Evolutionary conservation across 2,888 invertebrate species (phyloP).

Genomic region (Zaprionus obscuricornis): DNA sequence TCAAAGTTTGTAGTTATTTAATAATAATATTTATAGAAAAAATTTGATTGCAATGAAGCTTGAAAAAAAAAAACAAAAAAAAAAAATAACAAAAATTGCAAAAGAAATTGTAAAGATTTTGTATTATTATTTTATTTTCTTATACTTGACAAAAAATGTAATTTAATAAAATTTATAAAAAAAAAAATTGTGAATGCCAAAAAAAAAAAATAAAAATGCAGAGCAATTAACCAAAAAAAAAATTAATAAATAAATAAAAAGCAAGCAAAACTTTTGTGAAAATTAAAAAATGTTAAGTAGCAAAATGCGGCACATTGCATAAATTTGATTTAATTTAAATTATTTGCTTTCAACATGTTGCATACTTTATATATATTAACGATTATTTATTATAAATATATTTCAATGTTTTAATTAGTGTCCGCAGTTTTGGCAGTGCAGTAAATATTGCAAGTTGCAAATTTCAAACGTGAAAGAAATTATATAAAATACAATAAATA

Average conservation of each 20-base stretch:
- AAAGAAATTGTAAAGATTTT: constrained; percentile 17
- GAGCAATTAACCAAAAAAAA: constrained; percentile 7
- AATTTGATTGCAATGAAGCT: constrained; percentile 55
- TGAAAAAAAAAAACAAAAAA: constrained; percentile 35
- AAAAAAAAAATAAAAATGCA: constrained; percentile 6
- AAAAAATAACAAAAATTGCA: constrained; percentile 18
- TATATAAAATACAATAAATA: constrained; percentile 65
- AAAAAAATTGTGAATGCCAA: constrained; percentile 35
- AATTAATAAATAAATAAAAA: constrained; percentile 12
- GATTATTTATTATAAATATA: no score
- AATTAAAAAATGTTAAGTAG: no score
- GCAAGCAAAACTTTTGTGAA: constrained; percentile 21
- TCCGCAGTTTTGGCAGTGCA: neutral
- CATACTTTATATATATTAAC: no score
- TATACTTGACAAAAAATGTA: constrained; percentile 2
- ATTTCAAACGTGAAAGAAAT: constrained; percentile 63
- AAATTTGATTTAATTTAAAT: no score
- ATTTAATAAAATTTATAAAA: constrained; percentile 12
- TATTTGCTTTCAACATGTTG: no score
- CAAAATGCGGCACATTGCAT: no score
- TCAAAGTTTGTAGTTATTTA: constrained; percentile 59
- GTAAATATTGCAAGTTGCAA: neutral
- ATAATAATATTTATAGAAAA: constrained; percentile 48
- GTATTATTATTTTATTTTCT: no score
- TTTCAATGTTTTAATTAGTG: no score